Evolutionary conservation across 2,888 invertebrate genomes (phyloP).

Genomic region (Drepanosiphum platanoidis): DNA sequence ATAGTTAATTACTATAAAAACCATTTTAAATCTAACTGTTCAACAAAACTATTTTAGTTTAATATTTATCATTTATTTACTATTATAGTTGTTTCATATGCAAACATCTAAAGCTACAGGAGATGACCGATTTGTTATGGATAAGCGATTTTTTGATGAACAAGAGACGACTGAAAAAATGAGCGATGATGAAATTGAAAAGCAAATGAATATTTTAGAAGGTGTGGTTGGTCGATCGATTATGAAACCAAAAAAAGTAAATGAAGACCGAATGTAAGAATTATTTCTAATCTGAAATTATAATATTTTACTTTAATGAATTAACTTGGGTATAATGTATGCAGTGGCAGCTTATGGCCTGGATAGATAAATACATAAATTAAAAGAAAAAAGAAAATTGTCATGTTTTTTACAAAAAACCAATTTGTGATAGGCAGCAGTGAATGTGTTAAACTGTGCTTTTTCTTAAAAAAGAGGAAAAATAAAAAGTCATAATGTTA

Average conservation of each 20-base stretch:
- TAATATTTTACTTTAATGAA: not conserved
- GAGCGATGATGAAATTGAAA: constrained; percentile 55
- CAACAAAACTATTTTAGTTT: not conserved
- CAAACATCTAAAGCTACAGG: constrained; percentile 55
- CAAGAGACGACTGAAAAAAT: constrained; percentile 51
- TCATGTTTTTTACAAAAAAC: too few relatives aligned
- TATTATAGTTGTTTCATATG: constrained; percentile 58
- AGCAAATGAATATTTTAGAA: constrained; percentile 59
- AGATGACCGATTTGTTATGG: constrained; percentile 62
- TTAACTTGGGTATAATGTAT: too few relatives aligned
- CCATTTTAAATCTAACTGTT: not conserved
- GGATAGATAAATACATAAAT: too few relatives aligned
- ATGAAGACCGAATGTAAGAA: constrained; percentile 38
- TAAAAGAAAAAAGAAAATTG: too few relatives aligned
- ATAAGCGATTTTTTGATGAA: constrained; percentile 62
- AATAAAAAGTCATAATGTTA: too few relatives aligned
- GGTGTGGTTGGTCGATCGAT: constrained; percentile 46
- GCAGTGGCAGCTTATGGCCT: too few relatives aligned
- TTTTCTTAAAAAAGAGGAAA: too few relatives aligned
- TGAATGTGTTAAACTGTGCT: too few relatives aligned
- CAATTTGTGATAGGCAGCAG: too few relatives aligned
- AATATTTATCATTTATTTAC: constrained; percentile 1
- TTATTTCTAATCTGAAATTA: not conserved
- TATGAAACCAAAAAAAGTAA: constrained; percentile 37
- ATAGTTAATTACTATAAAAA: not conserved